Evolutionary conservation across 2,888 invertebrate species (phyloP), one percentile per base, ranked within the genome.

Genomic region (Tinea semifulvella): DNA sequence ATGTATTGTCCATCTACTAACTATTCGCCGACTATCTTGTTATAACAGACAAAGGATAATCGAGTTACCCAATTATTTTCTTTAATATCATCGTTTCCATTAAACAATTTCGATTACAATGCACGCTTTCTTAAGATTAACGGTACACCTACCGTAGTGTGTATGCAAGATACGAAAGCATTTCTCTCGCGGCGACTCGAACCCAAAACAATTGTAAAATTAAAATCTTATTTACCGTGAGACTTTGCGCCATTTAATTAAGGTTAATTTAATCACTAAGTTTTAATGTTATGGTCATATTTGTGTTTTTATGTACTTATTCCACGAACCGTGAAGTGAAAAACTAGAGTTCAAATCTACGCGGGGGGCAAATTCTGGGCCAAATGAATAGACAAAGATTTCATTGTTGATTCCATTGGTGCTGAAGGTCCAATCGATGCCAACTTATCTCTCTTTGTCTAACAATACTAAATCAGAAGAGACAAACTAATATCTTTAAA

Each of bases 261-360:
- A 68, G 60, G 60, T 63, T 72, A 75, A 76, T 77, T 70, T 68
- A 72, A 68, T 60, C 63, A 61, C 58, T 52, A 55, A 55, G 53
- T 50, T 53, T 38, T 3, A 20, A 40, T 17, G 52, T 58, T 56
- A 60, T 56, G 53, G 48, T 56, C 58, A 60, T 60, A 60, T 61
- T 61, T 60, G 59, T 57, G 52, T 61, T 43, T 49, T 48, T 46
- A 48, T 45, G 48, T 45, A 35, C 42, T 43, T 44, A 47, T 50
- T 48, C 44, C 40, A 42, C 53, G 49, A 49, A 53, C 52, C 56
- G 53, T 46, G 43, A 49, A 47, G 40, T 40, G 11, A 10, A n/a
- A n/a, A n/a, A n/a, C n/a, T n/a, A n/a, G 44, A 42, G 48, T 48
- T 47, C 47, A 45, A 40, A 46, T 46, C 52, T 10, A 46, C 46